Evolutionary conservation across 2,113 vertebrate species (phyloP), one percentile per base, ranked within the genome.

Genomic region (Hiodon alosoides): DNA sequence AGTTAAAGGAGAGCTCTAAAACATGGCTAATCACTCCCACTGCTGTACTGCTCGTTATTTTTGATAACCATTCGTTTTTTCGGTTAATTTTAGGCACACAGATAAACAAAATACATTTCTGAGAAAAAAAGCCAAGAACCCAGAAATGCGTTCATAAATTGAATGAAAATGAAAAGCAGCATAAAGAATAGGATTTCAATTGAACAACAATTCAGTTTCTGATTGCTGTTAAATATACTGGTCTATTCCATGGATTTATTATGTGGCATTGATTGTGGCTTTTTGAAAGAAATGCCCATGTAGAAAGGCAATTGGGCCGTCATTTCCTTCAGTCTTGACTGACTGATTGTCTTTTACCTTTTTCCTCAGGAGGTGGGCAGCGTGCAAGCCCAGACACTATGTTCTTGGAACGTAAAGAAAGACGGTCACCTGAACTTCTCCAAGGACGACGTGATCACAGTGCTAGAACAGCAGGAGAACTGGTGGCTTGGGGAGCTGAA

Each of bases 381-480:
- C 80, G 79, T 98, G 77, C 92, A 94, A 82, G 96, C 94, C 81
- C 94, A 96, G 88, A 96, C 97, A 48, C 91, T 98, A 86, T 98
- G 95, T 79, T 98, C 96, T 11, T 99, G 96, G 96, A 97, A 96
- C 13, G 96, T 94, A 77, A 98, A 99, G 90, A 98, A 95, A 3
- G 96, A 98, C 68, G 98, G 92, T 87, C 97, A 99, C 86, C 91
- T 98, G 82, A 98, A 98, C 87, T 98, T 99, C 88, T 94, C 95
- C 31, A 99, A 98, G 85, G 94, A 96, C 3, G 94, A 98, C 16
- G 81, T 95, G 59, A 98, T 99, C 76, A 93, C 92, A 47, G 94
- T 99, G 77, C 84, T 98, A 89, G 97, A 99, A 84, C 93, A 98
- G 86, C 97, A 99, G 86, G 97, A 98, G 84, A 98, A 94, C 86